Base-by-base conservation (phyloP, 2,888 invertebrate species). In the Philhelius pedissequus region DNA sequence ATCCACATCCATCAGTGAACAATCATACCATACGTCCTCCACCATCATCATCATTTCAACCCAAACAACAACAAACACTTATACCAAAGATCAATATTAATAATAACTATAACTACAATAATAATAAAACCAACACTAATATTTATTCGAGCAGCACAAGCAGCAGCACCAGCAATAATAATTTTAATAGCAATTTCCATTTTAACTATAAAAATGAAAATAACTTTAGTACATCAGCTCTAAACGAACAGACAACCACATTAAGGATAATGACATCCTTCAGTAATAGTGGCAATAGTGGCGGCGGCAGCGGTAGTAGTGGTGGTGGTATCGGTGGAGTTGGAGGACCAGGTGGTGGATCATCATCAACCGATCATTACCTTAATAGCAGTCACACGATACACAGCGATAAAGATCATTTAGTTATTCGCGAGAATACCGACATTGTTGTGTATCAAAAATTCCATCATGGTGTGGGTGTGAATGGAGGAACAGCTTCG, bases 381-480 rank as follows among this genome's bases (percentile, higher is more conserved):
- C 70, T 86, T 78, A 87, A 87, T 87, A 80, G 81, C 71, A 87
- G 79, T 74, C 78, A 88, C 79, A 87, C 86, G 70, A 87, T 87
- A 78, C 87, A 87, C 38, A 88, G 86, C 68, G 87, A 88, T 60
- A 88, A 89, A 60, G 88, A 89, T 86, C 90, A 91, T 86, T 87
- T 91, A 76, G 87, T 91, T 58, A 88, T 90, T 58, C 90, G 90
- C 62, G 90, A 89, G 86, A 90, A 90, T 78, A 90, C 89, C 69
- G 91, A 91, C 76, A 89, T 91, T 87, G 89, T 91, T 56, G 88
- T 91, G 0, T 91, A 90, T 86, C 89, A 90, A 35, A 87, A 87
- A 70, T 87, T 75, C 74, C 86, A 86, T 69, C 75, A 74, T 45
- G 48, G 69, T 43, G 80, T 40, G 22, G 82, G 83, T 68, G 78